These are phyloP conservation scores for Malurus elegans DNA, from an alignment of 2,113 vertebrate species.

Conservation along the genomic window DNA sequence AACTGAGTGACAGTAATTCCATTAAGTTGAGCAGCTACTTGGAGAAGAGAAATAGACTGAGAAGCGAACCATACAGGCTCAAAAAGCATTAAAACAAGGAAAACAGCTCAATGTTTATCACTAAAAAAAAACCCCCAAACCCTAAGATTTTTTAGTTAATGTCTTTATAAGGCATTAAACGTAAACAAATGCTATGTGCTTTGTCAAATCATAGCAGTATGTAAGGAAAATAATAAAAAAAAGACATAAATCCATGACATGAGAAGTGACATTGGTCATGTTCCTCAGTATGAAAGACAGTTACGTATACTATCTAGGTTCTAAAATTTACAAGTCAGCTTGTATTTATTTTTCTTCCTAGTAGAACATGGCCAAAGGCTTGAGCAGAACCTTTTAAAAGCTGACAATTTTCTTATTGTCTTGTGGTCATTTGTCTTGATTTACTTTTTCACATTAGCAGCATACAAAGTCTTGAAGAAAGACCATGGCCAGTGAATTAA, in stretches of 20 bases:
- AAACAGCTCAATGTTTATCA: not conserved
- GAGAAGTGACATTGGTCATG: not conserved
- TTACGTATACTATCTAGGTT: not conserved
- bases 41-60: not conserved
- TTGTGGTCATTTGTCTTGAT: not conserved
- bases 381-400: not conserved
- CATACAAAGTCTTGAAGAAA: not conserved
- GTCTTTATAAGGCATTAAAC: not conserved
- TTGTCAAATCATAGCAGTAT: not conserved
- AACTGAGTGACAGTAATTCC: not conserved
- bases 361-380: not conserved
- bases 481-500: not conserved
- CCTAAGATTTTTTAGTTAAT: not conserved
- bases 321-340: not conserved
- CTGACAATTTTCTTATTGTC: not conserved
- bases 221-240: not conserved
- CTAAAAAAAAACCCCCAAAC: not conserved
- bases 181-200: not conserved
- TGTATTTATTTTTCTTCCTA: not conserved
- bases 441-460: not conserved
- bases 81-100: not conserved
- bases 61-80: not conserved
- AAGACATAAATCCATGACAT: not conserved
- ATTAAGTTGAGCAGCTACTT: not conserved
- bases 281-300: not conserved